phyloP scores from a whole-genome alignment of 1,140 invertebrate genomes.

The Phthorimaea operculella region DNA sequence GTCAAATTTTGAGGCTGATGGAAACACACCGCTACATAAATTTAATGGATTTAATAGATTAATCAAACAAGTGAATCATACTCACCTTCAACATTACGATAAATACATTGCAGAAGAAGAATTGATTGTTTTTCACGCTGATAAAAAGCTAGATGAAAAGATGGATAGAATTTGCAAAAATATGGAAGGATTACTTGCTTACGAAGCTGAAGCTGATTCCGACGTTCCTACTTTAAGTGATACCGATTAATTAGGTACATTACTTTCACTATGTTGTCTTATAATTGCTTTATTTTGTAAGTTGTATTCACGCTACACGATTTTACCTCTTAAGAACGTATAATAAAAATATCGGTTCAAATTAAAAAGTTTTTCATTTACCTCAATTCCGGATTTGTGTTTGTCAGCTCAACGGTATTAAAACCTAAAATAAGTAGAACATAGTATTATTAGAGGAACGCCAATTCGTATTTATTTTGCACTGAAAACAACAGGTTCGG shows the following conservation, averaged over 20 bases:
- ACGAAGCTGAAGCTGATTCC: conserved; percentile 8
- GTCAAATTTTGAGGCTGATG: background rate
- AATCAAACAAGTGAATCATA: background rate
- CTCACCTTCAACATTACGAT: background rate
- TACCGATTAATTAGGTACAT: conserved; percentile 14
- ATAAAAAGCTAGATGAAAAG: background rate
- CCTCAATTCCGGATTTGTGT: too few species aligned
- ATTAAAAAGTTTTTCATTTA: too few species aligned
- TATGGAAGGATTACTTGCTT: background rate
- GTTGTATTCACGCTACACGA: too few species aligned
- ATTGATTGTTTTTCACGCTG: background rate
- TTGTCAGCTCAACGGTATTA: too few species aligned
- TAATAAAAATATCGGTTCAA: too few species aligned
- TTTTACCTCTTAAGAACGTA: too few species aligned
- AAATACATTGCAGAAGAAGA: background rate
- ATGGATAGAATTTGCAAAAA: background rate
- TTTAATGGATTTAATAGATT: background rate
- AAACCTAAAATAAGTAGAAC: too few species aligned
- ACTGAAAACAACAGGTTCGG: too few species aligned
- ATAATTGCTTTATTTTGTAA: too few species aligned
- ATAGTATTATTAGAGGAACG: too few species aligned
- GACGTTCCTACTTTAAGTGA: conserved; percentile 18
- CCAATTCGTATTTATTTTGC: too few species aligned
- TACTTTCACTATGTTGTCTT: too few species aligned
- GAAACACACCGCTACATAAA: background rate